A percentile compares a stretch with the other conserved stretches of the same genome.
Conservation (phyloP, 2,113 vertebrate genomes). For the Eulemur rufifrons region DNA sequence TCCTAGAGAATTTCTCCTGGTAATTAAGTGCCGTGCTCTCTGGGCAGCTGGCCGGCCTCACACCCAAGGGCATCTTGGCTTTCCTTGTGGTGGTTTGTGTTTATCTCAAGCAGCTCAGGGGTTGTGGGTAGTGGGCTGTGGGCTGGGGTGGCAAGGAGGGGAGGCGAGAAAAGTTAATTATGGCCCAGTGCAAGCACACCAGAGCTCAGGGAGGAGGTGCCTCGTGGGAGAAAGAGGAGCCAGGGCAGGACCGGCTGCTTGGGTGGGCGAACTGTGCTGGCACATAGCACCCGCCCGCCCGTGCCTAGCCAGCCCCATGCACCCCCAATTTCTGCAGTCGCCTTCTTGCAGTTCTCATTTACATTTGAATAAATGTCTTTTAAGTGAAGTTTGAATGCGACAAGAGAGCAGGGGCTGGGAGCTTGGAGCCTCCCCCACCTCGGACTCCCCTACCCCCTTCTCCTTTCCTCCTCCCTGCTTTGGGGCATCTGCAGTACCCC, state of each 20-base stretch:
- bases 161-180: slow-evolving; percentile 23
- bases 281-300: neutral
- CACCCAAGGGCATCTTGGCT: neutral
- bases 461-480: neutral
- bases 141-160: neutral
- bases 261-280: fast-evolving
- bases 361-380: neutral
- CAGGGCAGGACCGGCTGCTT: neutral
- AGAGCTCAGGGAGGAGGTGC: neutral
- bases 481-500: neutral
- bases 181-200: neutral
- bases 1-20: neutral
- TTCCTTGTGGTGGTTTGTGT: neutral
- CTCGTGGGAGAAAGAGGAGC: too few relatives aligned
- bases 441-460: too few relatives aligned
- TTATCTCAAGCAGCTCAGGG: slow-evolving; percentile 1
- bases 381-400: neutral
- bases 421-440: neutral
- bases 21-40: slow-evolving; percentile 37
- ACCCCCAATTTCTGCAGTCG: fast-evolving
- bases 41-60: neutral
- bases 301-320: neutral
- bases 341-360: neutral
- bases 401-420: neutral
- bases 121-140: neutral